phyloP scores from a whole-genome alignment of 1,140 invertebrate genomes.

The Ctenoplectra terminalis region DNA sequence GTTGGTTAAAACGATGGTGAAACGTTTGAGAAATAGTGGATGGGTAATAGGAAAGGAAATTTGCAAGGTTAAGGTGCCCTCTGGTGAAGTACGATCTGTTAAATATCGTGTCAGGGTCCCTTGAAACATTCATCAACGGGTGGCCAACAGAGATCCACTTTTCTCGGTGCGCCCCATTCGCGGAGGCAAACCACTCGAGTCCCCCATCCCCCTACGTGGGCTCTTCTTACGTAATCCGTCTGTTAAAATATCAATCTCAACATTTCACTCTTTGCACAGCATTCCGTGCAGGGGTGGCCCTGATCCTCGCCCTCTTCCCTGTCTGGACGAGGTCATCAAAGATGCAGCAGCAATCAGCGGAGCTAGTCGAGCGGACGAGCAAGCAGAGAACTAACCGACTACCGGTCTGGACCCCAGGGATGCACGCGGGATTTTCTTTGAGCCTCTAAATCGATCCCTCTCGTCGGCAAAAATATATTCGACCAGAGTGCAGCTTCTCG shows the following conservation, averaged over 20 bases:
- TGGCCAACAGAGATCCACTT: constrained; percentile 43
- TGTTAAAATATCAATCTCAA: constrained; percentile 82
- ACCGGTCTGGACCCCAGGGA: constrained; percentile 62
- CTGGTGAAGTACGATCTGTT: constrained; percentile 13
- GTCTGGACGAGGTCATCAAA: constrained; percentile 83
- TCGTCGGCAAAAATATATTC: constrained; percentile 46
- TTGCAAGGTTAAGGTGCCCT: constrained; percentile 38
- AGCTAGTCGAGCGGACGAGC: constrained; percentile 75
- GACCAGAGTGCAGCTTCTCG: constrained; percentile 22
- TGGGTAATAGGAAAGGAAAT: neutral
- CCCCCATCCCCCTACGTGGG: neutral
- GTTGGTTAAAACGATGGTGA: neutral
- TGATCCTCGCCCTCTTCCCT: constrained; percentile 59
- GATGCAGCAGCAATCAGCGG: constrained; percentile 83
- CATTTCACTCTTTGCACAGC: constrained; percentile 79
- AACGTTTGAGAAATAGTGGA: neutral
- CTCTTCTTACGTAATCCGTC: constrained; percentile 79
- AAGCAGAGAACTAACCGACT: constrained; percentile 50
- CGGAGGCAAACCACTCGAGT: constrained; percentile 48
- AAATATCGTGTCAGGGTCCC: constrained; percentile 54
- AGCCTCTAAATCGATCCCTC: constrained; percentile 78
- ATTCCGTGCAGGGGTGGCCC: constrained; percentile 67
- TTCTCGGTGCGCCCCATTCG: constrained; percentile 51
- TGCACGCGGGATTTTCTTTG: constrained; percentile 75
- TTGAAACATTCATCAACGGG: constrained; percentile 50